These are phyloP conservation scores for Dryobotodes eremita DNA, from an alignment of 2,888 invertebrate species.

Conservation along the genomic window DNA sequence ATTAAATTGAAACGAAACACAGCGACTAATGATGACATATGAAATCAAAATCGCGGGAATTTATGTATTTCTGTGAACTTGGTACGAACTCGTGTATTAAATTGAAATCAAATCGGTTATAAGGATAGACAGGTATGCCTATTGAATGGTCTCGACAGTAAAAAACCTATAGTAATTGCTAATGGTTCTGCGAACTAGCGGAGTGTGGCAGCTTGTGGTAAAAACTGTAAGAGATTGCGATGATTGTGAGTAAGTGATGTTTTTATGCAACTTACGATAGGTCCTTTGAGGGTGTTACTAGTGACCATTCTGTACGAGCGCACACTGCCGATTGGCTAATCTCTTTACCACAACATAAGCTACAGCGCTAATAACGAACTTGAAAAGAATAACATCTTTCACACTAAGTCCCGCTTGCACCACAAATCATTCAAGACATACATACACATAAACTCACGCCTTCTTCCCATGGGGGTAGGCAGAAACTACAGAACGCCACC, in stretches of 20 bases:
- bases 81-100: background rate
- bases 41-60: constrained; percentile 23
- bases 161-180: constrained; percentile 37
- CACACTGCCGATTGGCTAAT: background rate
- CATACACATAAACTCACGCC: no score
- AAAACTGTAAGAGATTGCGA: background rate
- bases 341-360: background rate
- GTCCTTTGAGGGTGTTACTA: background rate
- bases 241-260: background rate
- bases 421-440: no score
- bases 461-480: no score
- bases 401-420: background rate
- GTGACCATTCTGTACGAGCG: no score
- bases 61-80: constrained; percentile 8
- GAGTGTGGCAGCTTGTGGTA: background rate
- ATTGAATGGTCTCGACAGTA: constrained; percentile 14
- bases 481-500: no score
- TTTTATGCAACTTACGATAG: no score
- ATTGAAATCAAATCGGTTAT: constrained; percentile 23
- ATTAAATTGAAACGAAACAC: constrained; percentile 20
- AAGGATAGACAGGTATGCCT: background rate
- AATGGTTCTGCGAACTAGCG: constrained; percentile 57
- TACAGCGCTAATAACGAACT: background rate
- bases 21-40: constrained; percentile 36
- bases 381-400: background rate